Percentiles rank a stretch among this genome's conserved stretches.
phyloP scores from a whole-genome alignment of 2,797 vertebrate species.

The Melanotaenia boesemani region DNA sequence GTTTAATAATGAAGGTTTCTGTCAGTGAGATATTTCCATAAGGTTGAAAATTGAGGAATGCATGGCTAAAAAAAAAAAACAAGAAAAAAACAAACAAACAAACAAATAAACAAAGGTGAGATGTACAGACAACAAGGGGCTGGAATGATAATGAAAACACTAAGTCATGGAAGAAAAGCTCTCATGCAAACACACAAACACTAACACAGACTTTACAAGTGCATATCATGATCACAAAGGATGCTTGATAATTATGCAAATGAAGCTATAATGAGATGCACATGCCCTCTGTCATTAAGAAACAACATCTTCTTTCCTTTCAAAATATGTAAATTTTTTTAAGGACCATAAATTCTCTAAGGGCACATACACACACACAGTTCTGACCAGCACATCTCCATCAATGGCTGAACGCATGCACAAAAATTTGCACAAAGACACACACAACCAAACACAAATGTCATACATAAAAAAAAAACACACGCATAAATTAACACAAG shows the following conservation, averaged over 20 bases:
- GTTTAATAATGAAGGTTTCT: too few relatives aligned
- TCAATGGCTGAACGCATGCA: constrained; percentile 11
- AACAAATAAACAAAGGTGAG: constrained; percentile 19
- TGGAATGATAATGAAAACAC: constrained; percentile 47
- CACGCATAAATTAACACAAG: neutral
- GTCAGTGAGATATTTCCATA: too few relatives aligned
- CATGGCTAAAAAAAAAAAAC: constrained; percentile 21
- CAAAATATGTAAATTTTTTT: constrained; percentile 76
- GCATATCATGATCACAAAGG: constrained; percentile 77
- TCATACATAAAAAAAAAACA: constrained; percentile 5
- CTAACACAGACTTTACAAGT: constrained; percentile 13
- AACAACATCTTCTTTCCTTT: constrained; percentile 70
- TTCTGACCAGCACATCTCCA: constrained; percentile 9
- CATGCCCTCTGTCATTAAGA: constrained; percentile 76
- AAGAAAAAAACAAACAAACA: constrained; percentile 14
- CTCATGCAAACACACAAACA: constrained; percentile 26
- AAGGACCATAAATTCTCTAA: constrained; percentile 35
- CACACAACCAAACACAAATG: neutral
- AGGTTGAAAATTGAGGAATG: neutral
- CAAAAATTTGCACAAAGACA: neutral
- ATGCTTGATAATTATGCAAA: constrained; percentile 83
- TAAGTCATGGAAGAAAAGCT: constrained; percentile 50
- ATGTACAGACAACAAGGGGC: constrained; percentile 24
- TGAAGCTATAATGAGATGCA: constrained; percentile 78
- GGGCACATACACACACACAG: constrained; percentile 17